Conservation (phyloP, 2,888 invertebrate species). For the Heliconius ethilla region DNA sequence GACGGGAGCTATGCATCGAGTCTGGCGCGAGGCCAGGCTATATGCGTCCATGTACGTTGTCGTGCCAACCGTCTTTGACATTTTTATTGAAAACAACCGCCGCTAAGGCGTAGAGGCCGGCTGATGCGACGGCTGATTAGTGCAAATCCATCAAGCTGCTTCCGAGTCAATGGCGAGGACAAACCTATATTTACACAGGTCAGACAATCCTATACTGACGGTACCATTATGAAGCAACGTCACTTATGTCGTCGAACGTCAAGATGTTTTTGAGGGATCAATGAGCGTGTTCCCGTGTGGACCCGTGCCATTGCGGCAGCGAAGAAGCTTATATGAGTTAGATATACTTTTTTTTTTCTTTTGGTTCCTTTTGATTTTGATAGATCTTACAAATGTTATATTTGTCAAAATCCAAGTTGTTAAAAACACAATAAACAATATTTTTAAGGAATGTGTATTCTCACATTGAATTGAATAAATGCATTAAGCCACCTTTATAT, state of each 20-base stretch:
- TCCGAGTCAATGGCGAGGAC: constrained; percentile 81
- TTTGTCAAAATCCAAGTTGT: no score
- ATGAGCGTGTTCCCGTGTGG: background rate
- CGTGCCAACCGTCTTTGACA: constrained; percentile 73
- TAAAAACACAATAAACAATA: no score
- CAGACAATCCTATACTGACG: constrained; percentile 54
- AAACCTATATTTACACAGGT: constrained; percentile 69
- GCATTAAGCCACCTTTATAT: background rate
- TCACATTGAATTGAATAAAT: background rate
- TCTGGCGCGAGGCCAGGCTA: constrained; percentile 76
- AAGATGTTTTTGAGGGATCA: constrained; percentile 9
- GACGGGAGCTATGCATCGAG: constrained; percentile 67
- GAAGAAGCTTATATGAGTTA: background rate
- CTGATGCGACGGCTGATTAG: constrained; percentile 66
- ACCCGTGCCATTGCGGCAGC: background rate
- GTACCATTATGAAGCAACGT: constrained; percentile 56
- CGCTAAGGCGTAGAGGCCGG: constrained; percentile 68
- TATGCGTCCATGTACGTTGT: constrained; percentile 69
- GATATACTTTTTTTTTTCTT: no score
- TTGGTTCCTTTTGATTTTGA: no score
- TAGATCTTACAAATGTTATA: no score
- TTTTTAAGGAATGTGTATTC: no score
- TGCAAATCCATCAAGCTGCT: constrained; percentile 74
- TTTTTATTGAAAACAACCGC: constrained; percentile 80
- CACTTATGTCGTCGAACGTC: constrained; percentile 33